Evolutionary conservation across 2,113 vertebrate genomes (phyloP).

Genomic region (Apus apus): DNA sequence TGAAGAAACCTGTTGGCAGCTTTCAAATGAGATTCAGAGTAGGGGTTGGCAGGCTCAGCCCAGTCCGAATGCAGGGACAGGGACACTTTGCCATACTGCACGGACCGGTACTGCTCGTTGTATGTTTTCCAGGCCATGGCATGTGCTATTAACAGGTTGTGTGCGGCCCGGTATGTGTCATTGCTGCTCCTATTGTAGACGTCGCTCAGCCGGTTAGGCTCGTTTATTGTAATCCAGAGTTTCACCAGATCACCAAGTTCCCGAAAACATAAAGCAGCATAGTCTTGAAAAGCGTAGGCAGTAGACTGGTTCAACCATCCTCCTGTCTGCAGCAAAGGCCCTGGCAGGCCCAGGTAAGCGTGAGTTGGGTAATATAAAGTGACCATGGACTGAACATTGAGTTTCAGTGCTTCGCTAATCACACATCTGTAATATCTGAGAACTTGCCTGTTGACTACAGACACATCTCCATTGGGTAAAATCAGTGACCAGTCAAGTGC

Average conservation of each 20-base stretch:
- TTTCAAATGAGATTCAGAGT: constrained; percentile 74
- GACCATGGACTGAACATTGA: constrained; percentile 79
- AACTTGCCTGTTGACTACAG: constrained; percentile 79
- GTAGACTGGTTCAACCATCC: constrained; percentile 89
- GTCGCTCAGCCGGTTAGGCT: constrained; percentile 88
- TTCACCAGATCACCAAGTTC: constrained; percentile 86
- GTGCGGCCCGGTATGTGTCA: constrained; percentile 81
- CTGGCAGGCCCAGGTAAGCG: constrained; percentile 81
- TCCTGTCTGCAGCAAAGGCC: constrained; percentile 75
- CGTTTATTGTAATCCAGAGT: constrained; percentile 95
- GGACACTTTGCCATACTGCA: constrained; percentile 82
- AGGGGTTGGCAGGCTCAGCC: constrained; percentile 92
- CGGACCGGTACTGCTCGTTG: constrained; percentile 66
- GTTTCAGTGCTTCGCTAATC: constrained; percentile 82
- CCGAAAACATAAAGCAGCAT: constrained; percentile 86
- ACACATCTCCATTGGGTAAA: constrained; percentile 84
- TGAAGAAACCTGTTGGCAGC: constrained; percentile 87
- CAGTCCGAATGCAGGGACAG: constrained; percentile 91
- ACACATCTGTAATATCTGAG: constrained; percentile 91
- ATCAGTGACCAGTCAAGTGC: constrained; percentile 93
- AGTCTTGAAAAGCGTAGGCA: constrained; percentile 82
- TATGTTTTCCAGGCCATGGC: constrained; percentile 88
- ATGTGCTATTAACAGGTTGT: constrained; percentile 89
- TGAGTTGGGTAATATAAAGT: constrained; percentile 90
- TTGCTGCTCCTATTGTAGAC: constrained; percentile 75